Evolutionary conservation across 2,888 invertebrate species (phyloP).

Genomic region (Salpingus planirostris): DNA sequence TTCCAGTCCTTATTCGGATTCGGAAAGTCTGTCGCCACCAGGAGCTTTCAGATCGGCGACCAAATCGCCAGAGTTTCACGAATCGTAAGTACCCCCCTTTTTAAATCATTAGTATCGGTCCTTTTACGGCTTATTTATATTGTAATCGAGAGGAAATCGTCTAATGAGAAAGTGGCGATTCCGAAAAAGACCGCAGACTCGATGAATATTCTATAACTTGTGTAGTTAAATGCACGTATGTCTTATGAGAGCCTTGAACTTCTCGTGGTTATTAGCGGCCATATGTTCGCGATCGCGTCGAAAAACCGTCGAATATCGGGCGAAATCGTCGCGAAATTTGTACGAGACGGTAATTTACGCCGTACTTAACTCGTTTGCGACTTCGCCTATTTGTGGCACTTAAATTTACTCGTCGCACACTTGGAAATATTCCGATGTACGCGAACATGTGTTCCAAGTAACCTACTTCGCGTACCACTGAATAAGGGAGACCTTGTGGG

Average conservation of each 20-base stretch:
- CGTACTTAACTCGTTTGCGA: constrained; percentile 3
- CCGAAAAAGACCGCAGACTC: too few relatives aligned
- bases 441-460: constrained; percentile 15
- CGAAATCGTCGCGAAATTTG: constrained; percentile 1
- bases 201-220: background rate
- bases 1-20: constrained; percentile 37
- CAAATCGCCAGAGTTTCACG: constrained; percentile 43
- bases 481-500: too few relatives aligned
- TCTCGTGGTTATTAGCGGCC: constrained; percentile 11
- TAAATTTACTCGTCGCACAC: too few relatives aligned
- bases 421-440: constrained; percentile 10
- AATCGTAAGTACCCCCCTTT: constrained; percentile 48
- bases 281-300: constrained; percentile 16
- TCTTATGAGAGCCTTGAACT: constrained; percentile 23
- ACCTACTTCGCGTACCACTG: constrained; percentile 19
- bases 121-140: too few relatives aligned
- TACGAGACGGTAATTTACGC: constrained; percentile 3
- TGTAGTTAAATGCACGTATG: too few relatives aligned
- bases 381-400: background rate
- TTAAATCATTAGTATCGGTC: too few relatives aligned
- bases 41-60: constrained; percentile 37
- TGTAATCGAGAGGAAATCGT: too few relatives aligned
- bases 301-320: constrained; percentile 4
- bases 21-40: constrained; percentile 40
- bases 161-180: too few relatives aligned